Evolutionary conservation across 2,797 vertebrate species (phyloP), one percentile per base, ranked within the genome.

Genomic region (Aselliscus stoliczkanus): DNA sequence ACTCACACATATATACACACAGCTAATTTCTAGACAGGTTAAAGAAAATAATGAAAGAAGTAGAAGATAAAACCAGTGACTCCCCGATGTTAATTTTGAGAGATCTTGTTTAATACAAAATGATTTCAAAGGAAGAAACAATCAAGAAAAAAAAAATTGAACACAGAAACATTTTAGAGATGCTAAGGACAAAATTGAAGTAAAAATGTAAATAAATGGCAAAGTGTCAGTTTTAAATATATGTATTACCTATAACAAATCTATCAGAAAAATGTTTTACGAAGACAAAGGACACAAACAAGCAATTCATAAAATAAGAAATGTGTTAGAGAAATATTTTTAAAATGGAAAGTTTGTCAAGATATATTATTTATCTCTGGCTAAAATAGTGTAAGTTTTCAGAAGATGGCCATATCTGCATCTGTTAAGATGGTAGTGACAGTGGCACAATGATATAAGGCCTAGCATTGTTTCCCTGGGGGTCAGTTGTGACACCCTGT

Each of bases 401-500:
- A 73, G 76, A 88, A 64, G 12, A 72, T 42, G 12, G 12, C 1
- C 42, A 81, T 12, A 54, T 70, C 15, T 73, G 44, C 60, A 64
- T 14, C 4, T 56, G 47, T 31, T 31, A 73, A 50, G 39, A n/a
- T 37, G 21, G 8, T 20, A 70, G 14, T 21, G 47, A 64, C 3
- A 50, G 5, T 39, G 37, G 9, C 4, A 47, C 1, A 39, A 13
- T 37, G 5, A 7, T 15, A 18, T 14, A 76, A 52, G 18, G 37
- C 9, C 44, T 42, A 21, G 2, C 13, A n/a, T 11, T 37, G 1
- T 85, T 8, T 60, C 27, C 25, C 17, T 29, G 27, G 7, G 15
- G 21, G 10, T 0, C 37, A 31, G n/a, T 5, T 44, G 8, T 60
- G 29, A 52, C 8, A 39, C 20, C 0, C 9, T 5, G 3, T 29